Evolutionary conservation across 2,113 vertebrate genomes (phyloP).

Genomic region (Colinus virginianus): DNA sequence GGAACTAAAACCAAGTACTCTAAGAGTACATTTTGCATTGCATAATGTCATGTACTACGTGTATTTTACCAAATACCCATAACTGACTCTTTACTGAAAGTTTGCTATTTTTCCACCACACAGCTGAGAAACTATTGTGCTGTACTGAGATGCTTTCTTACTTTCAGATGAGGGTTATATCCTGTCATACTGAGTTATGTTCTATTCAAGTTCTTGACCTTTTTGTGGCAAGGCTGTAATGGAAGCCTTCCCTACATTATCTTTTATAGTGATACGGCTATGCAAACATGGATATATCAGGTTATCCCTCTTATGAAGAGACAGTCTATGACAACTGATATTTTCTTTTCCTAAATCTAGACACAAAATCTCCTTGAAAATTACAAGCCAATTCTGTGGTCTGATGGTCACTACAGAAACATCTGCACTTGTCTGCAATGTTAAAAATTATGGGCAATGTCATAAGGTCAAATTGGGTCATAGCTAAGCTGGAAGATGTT

Average conservation of each 20-base stretch:
- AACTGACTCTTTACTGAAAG: background rate
- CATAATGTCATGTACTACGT: fast-evolving
- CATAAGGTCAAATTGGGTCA: conserved; percentile 28
- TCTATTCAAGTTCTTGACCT: background rate
- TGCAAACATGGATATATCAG: background rate
- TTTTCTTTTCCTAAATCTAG: background rate
- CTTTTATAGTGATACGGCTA: background rate
- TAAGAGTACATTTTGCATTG: background rate
- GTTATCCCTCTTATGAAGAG: background rate
- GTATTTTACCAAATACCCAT: background rate
- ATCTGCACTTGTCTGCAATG: background rate
- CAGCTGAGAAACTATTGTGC: background rate
- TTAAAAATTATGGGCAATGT: conserved; percentile 10
- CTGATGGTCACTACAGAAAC: background rate
- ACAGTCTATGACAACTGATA: background rate
- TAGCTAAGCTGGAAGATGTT: conserved; percentile 21
- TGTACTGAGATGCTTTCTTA: background rate
- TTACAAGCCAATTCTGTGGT: background rate
- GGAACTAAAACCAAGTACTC: background rate
- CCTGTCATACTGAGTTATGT: background rate
- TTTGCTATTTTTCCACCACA: background rate
- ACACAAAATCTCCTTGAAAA: background rate
- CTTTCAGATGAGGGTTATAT: background rate
- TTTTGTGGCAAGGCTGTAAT: background rate
- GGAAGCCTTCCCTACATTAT: background rate